These are phyloP conservation scores for Helarctos malayanus DNA, from an alignment of 2,797 vertebrate species.

Conservation along the genomic window DNA sequence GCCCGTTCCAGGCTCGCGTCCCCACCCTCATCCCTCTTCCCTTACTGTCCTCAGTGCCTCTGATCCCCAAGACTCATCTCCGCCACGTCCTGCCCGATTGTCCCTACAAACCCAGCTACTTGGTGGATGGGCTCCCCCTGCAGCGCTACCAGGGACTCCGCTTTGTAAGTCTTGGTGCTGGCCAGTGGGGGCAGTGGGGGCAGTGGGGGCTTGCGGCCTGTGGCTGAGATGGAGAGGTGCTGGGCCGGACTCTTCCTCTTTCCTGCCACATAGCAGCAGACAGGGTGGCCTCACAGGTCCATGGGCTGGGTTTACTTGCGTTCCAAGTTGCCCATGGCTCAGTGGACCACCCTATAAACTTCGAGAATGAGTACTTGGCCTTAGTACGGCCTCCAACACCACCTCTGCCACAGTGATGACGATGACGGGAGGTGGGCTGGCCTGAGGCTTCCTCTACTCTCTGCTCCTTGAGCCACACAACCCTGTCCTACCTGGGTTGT, in stretches of 20 bases:
- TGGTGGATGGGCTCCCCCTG: conserved; percentile 92
- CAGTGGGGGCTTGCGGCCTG: neutral
- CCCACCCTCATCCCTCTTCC: neutral
- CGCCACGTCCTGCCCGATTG: conserved; percentile 93
- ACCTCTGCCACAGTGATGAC: neutral
- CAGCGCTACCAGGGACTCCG: conserved; percentile 97
- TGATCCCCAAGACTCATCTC: conserved; percentile 91
- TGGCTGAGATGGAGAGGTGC: neutral
- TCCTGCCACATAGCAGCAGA: neutral
- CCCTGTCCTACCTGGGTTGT: neutral
- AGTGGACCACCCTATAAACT: neutral
- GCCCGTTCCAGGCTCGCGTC: too few relatives aligned
- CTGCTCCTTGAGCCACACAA: neutral
- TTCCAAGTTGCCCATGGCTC: neutral
- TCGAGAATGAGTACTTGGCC: neutral
- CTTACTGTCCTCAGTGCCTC: conserved; percentile 90
- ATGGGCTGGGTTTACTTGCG: neutral
- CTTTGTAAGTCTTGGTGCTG: conserved; percentile 92
- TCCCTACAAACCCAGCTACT: conserved; percentile 95
- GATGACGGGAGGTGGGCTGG: neutral
- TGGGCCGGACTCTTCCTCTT: neutral
- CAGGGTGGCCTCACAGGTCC: neutral
- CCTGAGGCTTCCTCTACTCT: neutral
- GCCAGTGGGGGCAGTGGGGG: neutral
- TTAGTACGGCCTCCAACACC: neutral